phyloP scores from a whole-genome alignment of 2,888 invertebrate species.

The Cheilosia pagana region DNA sequence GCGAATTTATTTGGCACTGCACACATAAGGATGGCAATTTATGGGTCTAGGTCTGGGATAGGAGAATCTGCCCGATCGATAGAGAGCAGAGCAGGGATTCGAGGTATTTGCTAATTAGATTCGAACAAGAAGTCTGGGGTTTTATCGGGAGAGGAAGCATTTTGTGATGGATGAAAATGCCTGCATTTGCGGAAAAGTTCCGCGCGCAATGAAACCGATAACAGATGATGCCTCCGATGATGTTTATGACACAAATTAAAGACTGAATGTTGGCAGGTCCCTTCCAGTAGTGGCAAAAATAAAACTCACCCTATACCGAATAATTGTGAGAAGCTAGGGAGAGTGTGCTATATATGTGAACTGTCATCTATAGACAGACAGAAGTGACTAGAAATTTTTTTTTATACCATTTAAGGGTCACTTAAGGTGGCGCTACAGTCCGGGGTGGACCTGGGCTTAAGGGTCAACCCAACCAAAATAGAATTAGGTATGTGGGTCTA shows the following conservation, averaged over 20 bases:
- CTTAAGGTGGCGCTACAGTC: too few relatives aligned
- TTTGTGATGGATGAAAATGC: conserved; percentile 34
- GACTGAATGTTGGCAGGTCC: too few relatives aligned
- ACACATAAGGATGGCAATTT: conserved; percentile 35
- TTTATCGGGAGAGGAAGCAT: background rate
- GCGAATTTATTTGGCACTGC: conserved; percentile 41
- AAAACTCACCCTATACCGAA: too few relatives aligned
- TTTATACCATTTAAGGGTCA: too few relatives aligned
- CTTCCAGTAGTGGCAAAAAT: too few relatives aligned
- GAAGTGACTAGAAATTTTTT: too few relatives aligned
- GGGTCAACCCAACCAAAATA: too few relatives aligned
- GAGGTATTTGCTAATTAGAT: conserved; percentile 43
- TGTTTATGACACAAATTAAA: background rate
- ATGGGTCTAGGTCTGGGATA: conserved; percentile 36
- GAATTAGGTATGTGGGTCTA: too few relatives aligned
- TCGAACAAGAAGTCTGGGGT: background rate
- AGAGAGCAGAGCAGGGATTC: conserved; percentile 15
- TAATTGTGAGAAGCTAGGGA: too few relatives aligned
- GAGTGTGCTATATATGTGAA: too few relatives aligned
- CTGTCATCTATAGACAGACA: too few relatives aligned
- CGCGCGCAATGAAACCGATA: conserved; percentile 1
- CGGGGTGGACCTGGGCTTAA: too few relatives aligned
- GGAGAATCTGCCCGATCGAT: conserved; percentile 12
- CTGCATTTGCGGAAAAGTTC: background rate
- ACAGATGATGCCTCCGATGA: background rate